Conservation (phyloP, 92 coral and sea anemone genomes). For the Metridium senile region DNA sequence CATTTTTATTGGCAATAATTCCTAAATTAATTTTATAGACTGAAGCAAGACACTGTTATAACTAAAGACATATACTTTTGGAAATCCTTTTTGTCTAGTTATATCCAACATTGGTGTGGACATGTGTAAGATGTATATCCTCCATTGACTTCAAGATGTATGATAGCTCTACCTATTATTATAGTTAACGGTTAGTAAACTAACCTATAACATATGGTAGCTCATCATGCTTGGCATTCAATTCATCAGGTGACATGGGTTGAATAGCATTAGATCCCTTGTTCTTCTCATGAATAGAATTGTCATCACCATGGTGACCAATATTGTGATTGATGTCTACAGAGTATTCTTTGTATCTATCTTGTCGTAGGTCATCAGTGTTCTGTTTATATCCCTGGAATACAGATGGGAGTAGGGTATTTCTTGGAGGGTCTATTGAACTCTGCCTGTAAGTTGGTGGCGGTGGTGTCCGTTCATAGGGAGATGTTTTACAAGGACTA, state of each 20-base stretch:
- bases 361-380: constrained; percentile 7
- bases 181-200: constrained; percentile 18
- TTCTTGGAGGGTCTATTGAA: constrained; percentile 2
- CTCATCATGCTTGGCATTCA: constrained; percentile 57
- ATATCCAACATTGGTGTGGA: too few relatives aligned
- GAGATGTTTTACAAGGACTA: background rate
- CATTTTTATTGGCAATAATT: too few relatives aligned
- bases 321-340: constrained; percentile 22
- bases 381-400: constrained; percentile 7
- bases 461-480: constrained; percentile 22
- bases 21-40: too few relatives aligned
- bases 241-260: background rate
- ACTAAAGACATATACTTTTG: too few relatives aligned
- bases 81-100: too few relatives aligned
- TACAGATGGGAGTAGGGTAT: constrained; percentile 8
- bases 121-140: too few relatives aligned
- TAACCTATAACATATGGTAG: constrained; percentile 92
- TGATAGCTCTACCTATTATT: too few relatives aligned
- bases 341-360: constrained; percentile 6
- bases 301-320: constrained; percentile 25
- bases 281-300: background rate
- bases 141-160: too few relatives aligned
- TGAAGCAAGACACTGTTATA: too few relatives aligned
- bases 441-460: constrained; percentile 26
- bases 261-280: background rate